Evolutionary conservation across 2,888 invertebrate species (phyloP), one percentile per base, ranked within the genome.

Genomic region (Nymphalis c-album): DNA sequence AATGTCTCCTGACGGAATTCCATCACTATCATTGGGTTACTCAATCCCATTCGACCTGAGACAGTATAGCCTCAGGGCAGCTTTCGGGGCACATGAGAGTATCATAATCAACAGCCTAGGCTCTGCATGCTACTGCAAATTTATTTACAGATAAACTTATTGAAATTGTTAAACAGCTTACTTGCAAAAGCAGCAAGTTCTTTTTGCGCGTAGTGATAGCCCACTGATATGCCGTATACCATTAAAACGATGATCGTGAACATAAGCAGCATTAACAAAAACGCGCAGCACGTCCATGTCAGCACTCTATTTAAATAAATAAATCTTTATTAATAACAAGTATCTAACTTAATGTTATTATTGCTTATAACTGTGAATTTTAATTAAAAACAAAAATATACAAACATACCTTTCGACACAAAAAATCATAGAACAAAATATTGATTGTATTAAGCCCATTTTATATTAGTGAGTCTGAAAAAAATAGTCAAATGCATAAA

Each of bases 121-220:
- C 6, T 31, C 26, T 31, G 26, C 26, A 0, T 8, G 35, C 10
- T 3, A 40, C 2, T 40, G 40, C 40, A 13, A 13, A 10, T 40
- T 13, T 40, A 13, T 13, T 40, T 10, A 40, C 13, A 40, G 40
- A 40, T 13, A 40, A 40, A 13, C 13, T 0, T 13, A 4, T 40
- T 48, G 7, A 5, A 48, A n/a, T 6, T 31, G 26, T 48, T 2
- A n/a, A 31, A n/a, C 7, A 55, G 80, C 86, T 80, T 77, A 91
- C 90, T 82, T 50, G 91, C 88, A 76, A 88, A 90, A 0, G 85
- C 77, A 5, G 88, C 83, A 1, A 91, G 82, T 77, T 91, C 91
- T 75, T 89, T 90, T 72, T 91, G 91, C 2, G 90, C 90, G 73
- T 90, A 91, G 73, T 91, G 88, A 71, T 91, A 91, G 7, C 91